These are phyloP conservation scores for Romanogobio albipinnatus DNA, from an alignment of 2,113 vertebrate genomes.

Conservation along the genomic window DNA sequence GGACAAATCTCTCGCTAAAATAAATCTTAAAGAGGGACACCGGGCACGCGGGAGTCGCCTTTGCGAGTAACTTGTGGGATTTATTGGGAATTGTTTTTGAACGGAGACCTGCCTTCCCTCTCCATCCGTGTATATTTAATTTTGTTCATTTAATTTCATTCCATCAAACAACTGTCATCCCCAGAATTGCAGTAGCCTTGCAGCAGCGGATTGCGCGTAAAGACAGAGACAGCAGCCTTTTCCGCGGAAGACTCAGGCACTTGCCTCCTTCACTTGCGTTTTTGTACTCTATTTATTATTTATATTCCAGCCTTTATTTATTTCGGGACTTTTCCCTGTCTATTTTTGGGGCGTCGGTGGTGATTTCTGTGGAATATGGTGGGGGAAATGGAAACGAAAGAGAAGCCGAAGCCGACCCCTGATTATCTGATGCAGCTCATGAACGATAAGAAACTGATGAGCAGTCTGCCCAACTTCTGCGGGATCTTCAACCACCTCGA, in stretches of 20 bases:
- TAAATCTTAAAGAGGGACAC: conserved; percentile 46
- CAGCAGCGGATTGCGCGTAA: conserved; percentile 51
- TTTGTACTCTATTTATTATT: conserved; percentile 59
- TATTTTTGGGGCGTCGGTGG: conserved; percentile 47
- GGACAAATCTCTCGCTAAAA: conserved; percentile 52
- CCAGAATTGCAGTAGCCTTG: conserved; percentile 40
- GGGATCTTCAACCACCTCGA: conserved; percentile 93
- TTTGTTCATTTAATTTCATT: conserved; percentile 42
- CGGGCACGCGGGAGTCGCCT: conserved; percentile 59
- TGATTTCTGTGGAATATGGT: conserved; percentile 83
- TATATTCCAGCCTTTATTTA: conserved; percentile 54
- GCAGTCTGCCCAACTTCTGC: conserved; percentile 92
- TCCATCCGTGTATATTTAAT: conserved; percentile 32
- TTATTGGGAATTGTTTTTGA: conserved; percentile 50
- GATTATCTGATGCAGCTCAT: conserved; percentile 94
- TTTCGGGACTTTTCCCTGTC: conserved; percentile 30
- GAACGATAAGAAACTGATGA: conserved; percentile 94
- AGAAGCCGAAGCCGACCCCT: conserved; percentile 87
- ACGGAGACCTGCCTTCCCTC: conserved; percentile 52
- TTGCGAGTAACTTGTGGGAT: conserved; percentile 65
- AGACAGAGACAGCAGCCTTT: conserved; percentile 44
- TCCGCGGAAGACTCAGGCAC: conserved; percentile 60
- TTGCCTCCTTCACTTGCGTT: conserved; percentile 50
- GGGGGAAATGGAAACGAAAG: conserved; percentile 91
- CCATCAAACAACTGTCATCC: conserved; percentile 45